Evolutionary conservation across 2,797 vertebrate species (phyloP).

Genomic region (Acrossocheilus wenchowensis): DNA sequence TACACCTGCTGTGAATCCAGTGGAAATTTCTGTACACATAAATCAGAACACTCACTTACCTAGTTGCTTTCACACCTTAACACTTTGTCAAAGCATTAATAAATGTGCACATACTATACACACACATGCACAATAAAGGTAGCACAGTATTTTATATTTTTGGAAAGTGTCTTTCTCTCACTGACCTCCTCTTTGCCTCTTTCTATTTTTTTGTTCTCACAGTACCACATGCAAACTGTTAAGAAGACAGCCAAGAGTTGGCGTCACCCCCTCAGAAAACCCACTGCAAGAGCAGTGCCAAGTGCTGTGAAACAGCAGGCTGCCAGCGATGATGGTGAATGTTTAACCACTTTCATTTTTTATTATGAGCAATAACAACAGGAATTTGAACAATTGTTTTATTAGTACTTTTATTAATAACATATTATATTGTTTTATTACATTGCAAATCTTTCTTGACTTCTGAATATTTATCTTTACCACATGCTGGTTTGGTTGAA

Average conservation of each 20-base stretch:
- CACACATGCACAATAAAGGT: conserved; percentile 19
- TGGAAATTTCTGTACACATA: not conserved
- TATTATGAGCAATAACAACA: not conserved
- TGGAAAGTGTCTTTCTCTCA: not conserved
- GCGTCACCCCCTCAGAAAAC: conserved; percentile 92
- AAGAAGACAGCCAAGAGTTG: conserved; percentile 89
- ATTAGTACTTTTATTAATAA: not conserved
- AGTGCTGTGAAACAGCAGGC: conserved; percentile 90
- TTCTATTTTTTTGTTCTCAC: conserved; percentile 42
- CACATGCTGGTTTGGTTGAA: not conserved
- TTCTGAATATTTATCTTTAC: not conserved
- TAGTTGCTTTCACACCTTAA: not conserved
- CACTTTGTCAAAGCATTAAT: not conserved
- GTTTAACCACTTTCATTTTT: not conserved
- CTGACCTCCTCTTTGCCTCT: not conserved
- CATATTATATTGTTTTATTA: not conserved
- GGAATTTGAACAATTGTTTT: not conserved
- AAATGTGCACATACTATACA: conserved; percentile 20
- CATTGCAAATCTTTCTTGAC: not conserved
- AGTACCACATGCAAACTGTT: conserved; percentile 72
- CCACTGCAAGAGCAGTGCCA: conserved; percentile 88
- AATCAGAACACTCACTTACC: not conserved
- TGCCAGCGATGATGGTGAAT: conserved; percentile 88
- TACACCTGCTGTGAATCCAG: not conserved
- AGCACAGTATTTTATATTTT: not conserved